Evolutionary conservation across 2,888 invertebrate genomes (phyloP).

Genomic region (Cryptocheilus praepositus): DNA sequence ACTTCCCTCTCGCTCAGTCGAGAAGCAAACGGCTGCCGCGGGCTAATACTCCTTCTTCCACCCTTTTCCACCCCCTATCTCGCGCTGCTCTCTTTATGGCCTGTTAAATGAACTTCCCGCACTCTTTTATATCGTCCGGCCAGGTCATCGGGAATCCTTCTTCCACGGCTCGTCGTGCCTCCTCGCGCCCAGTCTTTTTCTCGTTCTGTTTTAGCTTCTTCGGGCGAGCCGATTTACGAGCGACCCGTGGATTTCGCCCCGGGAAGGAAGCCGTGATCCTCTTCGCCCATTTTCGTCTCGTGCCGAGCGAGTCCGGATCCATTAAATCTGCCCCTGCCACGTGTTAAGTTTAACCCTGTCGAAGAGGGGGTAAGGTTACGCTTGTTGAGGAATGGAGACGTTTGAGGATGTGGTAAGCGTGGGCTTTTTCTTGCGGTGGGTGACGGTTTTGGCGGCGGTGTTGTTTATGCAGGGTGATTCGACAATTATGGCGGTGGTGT

Average conservation of each 20-base stretch:
- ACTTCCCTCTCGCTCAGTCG: neutral
- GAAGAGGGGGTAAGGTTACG: too few relatives aligned
- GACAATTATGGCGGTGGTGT: too few relatives aligned
- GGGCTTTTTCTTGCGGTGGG: too few relatives aligned
- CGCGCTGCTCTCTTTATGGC: constrained; percentile 63
- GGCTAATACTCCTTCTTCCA: constrained; percentile 25
- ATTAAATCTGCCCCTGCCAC: neutral
- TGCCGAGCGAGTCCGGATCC: neutral
- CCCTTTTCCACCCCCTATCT: constrained; percentile 27
- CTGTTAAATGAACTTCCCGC: constrained; percentile 73
- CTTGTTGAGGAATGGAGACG: too few relatives aligned
- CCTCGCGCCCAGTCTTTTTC: neutral
- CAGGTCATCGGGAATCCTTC: constrained; percentile 65
- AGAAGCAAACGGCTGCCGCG: constrained; percentile 41
- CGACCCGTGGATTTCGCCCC: constrained; percentile 55
- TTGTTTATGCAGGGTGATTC: too few relatives aligned
- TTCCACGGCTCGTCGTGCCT: constrained; percentile 21
- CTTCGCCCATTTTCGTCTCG: constrained; percentile 24
- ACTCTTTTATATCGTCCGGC: constrained; percentile 70
- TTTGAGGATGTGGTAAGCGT: too few relatives aligned
- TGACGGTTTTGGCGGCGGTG: too few relatives aligned
- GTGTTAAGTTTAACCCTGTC: neutral
- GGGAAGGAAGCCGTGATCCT: constrained; percentile 35
- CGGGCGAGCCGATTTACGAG: constrained; percentile 64
- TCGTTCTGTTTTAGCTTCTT: constrained; percentile 21